A percentile compares a stretch with the other conserved stretches of the same genome.
phyloP scores from a whole-genome alignment of 2,113 vertebrate genomes.

The Psammodynastes pulverulentus region DNA sequence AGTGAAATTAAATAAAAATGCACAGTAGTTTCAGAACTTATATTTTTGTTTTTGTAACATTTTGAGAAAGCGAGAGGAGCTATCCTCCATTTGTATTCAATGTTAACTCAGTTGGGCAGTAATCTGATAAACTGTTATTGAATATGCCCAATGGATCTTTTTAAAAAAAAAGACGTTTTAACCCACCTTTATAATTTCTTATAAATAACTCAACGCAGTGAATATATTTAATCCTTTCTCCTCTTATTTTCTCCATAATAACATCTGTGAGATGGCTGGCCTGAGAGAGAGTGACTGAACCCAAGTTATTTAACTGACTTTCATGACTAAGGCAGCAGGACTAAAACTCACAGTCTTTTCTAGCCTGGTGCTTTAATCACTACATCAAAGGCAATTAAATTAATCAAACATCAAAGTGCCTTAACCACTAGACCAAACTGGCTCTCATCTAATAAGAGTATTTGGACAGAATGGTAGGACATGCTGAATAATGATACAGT shows the following conservation, averaged over 20 bases:
- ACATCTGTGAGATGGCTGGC: too few species aligned
- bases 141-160: background rate
- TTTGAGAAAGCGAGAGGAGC: background rate
- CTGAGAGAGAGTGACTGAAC: too few species aligned
- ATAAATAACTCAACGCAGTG: background rate
- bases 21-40: background rate
- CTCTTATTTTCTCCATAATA: too few species aligned
- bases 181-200: background rate
- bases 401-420: background rate
- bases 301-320: background rate
- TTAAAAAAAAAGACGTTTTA: background rate
- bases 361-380: background rate
- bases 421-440: background rate
- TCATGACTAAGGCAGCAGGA: background rate
- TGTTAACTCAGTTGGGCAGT: background rate
- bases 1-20: conserved; percentile 6
- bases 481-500: background rate
- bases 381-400: background rate
- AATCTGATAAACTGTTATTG: background rate
- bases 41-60: background rate
- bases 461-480: background rate
- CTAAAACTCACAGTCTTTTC: background rate
- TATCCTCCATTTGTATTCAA: background rate
- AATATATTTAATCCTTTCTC: background rate
- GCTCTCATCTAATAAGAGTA: background rate